These are phyloP conservation scores for Calliopum simillimum DNA, from an alignment of 2,888 invertebrate species.

Conservation along the genomic window DNA sequence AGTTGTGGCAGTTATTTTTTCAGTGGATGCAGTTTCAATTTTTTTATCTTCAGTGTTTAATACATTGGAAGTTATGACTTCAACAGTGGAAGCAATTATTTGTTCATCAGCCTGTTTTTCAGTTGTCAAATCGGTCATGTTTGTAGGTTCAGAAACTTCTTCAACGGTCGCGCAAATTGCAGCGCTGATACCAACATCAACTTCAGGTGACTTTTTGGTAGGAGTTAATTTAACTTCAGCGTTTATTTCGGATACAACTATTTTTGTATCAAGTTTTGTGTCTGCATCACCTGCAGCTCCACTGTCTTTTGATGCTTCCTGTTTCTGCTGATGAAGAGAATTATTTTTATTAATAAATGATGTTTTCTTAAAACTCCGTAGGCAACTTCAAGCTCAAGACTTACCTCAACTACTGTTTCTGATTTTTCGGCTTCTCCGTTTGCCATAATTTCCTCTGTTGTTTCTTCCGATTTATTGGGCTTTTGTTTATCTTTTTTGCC, in stretches of 20 bases:
- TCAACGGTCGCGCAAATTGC: no score
- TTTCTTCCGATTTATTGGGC: slow-evolving; percentile 76
- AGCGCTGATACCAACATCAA: no score
- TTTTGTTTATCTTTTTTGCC: slow-evolving; percentile 89
- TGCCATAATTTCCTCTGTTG: slow-evolving; percentile 58
- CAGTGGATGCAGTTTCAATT: slow-evolving; percentile 46
- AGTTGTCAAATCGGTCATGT: slow-evolving; percentile 46
- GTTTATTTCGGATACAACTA: no score
- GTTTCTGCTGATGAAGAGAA: slow-evolving; percentile 39
- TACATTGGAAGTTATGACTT: slow-evolving; percentile 43
- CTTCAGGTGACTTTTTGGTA: slow-evolving; percentile 46
- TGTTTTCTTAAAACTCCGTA: not conserved
- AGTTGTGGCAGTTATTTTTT: slow-evolving; percentile 45
- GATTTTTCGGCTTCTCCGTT: slow-evolving; percentile 69
- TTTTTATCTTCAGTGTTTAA: slow-evolving; percentile 41
- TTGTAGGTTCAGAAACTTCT: slow-evolving; percentile 22
- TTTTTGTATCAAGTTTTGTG: not conserved
- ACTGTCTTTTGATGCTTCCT: slow-evolving; percentile 40
- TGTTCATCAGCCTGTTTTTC: slow-evolving; percentile 47
- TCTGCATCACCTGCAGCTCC: slow-evolving; percentile 37
- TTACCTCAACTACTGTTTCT: slow-evolving; percentile 76
- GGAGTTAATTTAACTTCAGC: slow-evolving; percentile 46
- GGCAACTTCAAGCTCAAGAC: slow-evolving; percentile 49
- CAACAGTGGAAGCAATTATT: slow-evolving; percentile 44
- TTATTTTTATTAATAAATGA: not conserved